Evolutionary conservation across 37 sponge, comb jelly and placozoan species (phyloP), one percentile per base, ranked within the genome.

Genomic region (Hexactinellida sp.): DNA sequence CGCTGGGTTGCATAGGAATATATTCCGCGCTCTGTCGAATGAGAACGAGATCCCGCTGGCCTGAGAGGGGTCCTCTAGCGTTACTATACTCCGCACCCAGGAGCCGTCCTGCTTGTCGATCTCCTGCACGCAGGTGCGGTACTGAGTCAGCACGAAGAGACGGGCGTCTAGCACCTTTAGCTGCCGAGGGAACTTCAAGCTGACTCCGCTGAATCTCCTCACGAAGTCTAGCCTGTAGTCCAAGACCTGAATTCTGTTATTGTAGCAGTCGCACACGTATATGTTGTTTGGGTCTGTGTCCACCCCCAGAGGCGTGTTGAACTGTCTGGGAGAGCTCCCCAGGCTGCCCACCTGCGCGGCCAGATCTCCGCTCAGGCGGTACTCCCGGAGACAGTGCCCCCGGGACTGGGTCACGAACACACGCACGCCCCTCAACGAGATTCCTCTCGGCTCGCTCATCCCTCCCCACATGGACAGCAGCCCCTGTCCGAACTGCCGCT

Each of bases 91-190:
- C 13, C 76, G 3, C 25, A 63, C 34, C 76, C 76, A 63, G 5
- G 76, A 63, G 13, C 76, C 76, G 34, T 63, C 76, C 34, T 63
- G 76, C 76, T 63, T 63, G 76, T 63, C 76, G 13, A 63, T 63
- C 76, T 63, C 76, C 30, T 63, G 76, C 3, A 63, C 13, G 34
- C 76, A 63, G 30, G 28, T 25, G 76, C 25, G 21, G 34, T 10
- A 63, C 3, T 3, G 13, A 63, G 76, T 32, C 76, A 63, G 76
- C 76, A 63, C 76, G 13, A 63, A 63, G 3, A 63, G 5, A n/a
- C 30, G 76, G 5, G 3, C 13, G 3, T 63, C 76, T n/a, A 63
- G 13, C 34, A 63, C 21, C 13, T 28, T 63, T n/a, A 63, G 13
- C 13, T 63, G 76, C 76, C 76, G 76, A 25, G 76, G 76, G 30